Percentiles rank a stretch among this genome's conserved stretches.
phyloP scores from a whole-genome alignment of 2,797 vertebrate species.

The Sciaenops ocellatus region DNA sequence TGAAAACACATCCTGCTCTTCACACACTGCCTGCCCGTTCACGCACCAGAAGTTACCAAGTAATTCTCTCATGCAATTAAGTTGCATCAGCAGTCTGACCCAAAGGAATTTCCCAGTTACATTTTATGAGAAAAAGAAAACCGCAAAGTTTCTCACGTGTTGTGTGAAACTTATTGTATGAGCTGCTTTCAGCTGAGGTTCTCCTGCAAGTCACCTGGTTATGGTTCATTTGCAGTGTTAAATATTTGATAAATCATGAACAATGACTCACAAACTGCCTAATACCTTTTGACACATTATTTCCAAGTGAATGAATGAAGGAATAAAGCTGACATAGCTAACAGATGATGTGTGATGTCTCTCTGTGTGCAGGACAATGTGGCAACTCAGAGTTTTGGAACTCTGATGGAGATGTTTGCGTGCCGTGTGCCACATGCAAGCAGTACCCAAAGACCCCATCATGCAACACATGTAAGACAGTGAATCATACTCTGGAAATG shows the following conservation, averaged over 20 bases:
- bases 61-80: constrained; percentile 37
- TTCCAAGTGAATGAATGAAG: not conserved
- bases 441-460: constrained; percentile 87
- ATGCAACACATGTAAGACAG: constrained; percentile 85
- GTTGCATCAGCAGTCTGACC: constrained; percentile 55
- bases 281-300: not conserved
- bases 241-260: not conserved
- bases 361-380: constrained; percentile 75
- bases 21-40: constrained; percentile 12
- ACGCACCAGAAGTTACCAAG: constrained; percentile 23
- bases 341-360: constrained; percentile 29
- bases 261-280: not conserved
- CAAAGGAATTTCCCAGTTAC: constrained; percentile 75
- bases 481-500: not conserved
- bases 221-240: constrained; percentile 16
- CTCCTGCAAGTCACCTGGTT: constrained; percentile 14
- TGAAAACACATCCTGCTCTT: constrained; percentile 67
- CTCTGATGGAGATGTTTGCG: constrained; percentile 78
- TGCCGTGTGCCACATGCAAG: constrained; percentile 82
- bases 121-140: constrained; percentile 60
- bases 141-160: constrained; percentile 36
- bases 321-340: constrained; percentile 14
- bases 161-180: constrained; percentile 17
- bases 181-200: constrained; percentile 4
- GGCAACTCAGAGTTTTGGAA: constrained; percentile 82